Percentiles rank a stretch among this genome's conserved stretches.
phyloP scores from a whole-genome alignment of 2,888 invertebrate genomes.

The Ectropis crepuscularia region DNA sequence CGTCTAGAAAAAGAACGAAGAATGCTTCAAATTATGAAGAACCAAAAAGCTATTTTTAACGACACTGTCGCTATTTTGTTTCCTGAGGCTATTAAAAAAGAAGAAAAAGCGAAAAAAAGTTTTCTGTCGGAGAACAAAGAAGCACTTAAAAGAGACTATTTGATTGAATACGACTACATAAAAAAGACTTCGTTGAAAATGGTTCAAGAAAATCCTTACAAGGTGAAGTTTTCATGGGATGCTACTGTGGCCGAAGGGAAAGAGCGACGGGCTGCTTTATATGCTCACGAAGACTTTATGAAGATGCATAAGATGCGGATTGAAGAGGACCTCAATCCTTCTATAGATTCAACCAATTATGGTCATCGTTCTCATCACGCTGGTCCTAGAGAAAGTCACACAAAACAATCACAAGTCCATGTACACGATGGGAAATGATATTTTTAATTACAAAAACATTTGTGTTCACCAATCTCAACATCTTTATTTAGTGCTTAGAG shows the following conservation, averaged over 20 bases:
- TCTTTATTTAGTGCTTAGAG: no score
- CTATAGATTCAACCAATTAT: conserved; percentile 10
- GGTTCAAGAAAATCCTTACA: conserved; percentile 77
- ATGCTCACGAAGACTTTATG: conserved; percentile 65
- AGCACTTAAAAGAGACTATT: conserved; percentile 63
- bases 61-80: conserved; percentile 86
- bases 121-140: conserved; percentile 73
- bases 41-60: conserved; percentile 86
- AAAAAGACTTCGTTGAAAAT: conserved; percentile 62
- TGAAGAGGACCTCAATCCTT: conserved; percentile 51
- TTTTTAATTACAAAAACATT: no score
- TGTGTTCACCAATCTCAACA: no score
- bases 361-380: neutral
- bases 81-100: conserved; percentile 84
- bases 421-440: no score
- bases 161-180: conserved; percentile 66
- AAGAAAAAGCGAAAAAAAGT: conserved; percentile 70
- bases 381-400: no score
- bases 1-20: conserved; percentile 83
- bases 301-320: conserved; percentile 66
- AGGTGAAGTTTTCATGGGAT: conserved; percentile 83
- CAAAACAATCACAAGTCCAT: no score
- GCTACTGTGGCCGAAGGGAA: conserved; percentile 80
- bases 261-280: conserved; percentile 76
- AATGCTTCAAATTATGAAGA: conserved; percentile 83